phyloP scores from a whole-genome alignment of 1,140 invertebrate genomes.

The Rhopalosiphum maidis region DNA sequence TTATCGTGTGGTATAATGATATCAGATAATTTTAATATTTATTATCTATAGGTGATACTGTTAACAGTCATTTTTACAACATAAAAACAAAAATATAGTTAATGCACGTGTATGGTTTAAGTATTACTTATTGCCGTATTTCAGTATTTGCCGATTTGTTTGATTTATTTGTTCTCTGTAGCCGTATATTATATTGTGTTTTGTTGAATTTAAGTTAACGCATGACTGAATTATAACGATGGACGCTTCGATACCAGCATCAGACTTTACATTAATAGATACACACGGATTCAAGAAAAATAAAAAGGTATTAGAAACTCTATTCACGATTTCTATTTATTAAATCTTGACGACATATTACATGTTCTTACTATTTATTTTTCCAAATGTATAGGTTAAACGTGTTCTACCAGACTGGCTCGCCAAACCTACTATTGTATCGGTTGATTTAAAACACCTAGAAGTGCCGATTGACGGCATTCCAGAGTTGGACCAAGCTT shows the following conservation, averaged over 20 bases:
- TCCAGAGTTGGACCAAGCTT: constrained; percentile 68
- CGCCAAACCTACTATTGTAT: constrained; percentile 78
- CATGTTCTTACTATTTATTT: not conserved
- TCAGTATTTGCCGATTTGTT: no score
- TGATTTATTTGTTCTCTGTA: no score
- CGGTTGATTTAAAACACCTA: constrained; percentile 72
- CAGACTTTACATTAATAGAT: constrained; percentile 27
- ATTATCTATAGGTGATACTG: no score
- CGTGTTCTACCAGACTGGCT: constrained; percentile 83
- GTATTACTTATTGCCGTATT: no score
- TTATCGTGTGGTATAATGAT: no score
- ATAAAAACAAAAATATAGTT: no score
- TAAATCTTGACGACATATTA: not conserved
- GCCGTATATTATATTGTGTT: no score
- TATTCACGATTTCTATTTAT: not conserved
- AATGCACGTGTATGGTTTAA: no score
- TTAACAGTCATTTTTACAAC: no score
- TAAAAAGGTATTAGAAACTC: constrained; percentile 27
- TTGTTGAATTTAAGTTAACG: no score
- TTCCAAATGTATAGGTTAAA: constrained; percentile 58
- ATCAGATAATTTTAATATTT: no score
- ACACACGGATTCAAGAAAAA: constrained; percentile 1
- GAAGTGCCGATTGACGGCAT: constrained; percentile 69
- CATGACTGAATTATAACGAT: not conserved
- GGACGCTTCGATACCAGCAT: not conserved